A percentile compares a stretch with the other conserved stretches of the same genome.
Conservation (phyloP, 2,888 invertebrate species). For the Eudasyphora cyanicolor region DNA sequence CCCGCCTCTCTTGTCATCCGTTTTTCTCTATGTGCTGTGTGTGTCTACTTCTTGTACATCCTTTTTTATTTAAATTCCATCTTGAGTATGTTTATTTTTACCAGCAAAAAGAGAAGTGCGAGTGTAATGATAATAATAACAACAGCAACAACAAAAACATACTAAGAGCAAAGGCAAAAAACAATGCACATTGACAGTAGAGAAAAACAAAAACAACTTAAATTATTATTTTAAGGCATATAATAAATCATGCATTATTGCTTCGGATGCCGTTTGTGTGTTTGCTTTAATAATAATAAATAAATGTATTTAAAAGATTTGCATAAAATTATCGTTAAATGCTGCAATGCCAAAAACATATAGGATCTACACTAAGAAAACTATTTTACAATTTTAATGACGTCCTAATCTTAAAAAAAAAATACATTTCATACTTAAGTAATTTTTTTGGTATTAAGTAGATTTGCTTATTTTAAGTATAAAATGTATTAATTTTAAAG, state of each 20-base stretch:
- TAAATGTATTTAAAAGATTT: slow-evolving; percentile 64
- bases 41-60: slow-evolving; percentile 38
- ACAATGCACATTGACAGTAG: not conserved
- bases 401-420: too few species aligned
- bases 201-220: not conserved
- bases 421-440: too few species aligned
- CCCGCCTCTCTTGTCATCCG: not conserved
- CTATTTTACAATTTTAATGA: too few species aligned
- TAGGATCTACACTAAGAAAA: too few species aligned
- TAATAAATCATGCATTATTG: slow-evolving; percentile 60
- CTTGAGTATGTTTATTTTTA: slow-evolving; percentile 34
- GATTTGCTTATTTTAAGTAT: too few species aligned
- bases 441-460: too few species aligned
- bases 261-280: slow-evolving; percentile 49
- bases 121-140: not conserved
- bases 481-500: too few species aligned
- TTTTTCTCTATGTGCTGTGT: slow-evolving; percentile 14
- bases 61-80: slow-evolving; percentile 34
- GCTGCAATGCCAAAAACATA: not conserved
- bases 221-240: slow-evolving; percentile 48
- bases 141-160: not conserved
- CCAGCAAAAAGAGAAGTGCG: not conserved
- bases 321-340: slow-evolving; percentile 60
- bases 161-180: not conserved
- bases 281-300: slow-evolving; percentile 55